These are phyloP conservation scores for Pangasius macronema DNA, from an alignment of 2,797 vertebrate species.

Conservation along the genomic window DNA sequence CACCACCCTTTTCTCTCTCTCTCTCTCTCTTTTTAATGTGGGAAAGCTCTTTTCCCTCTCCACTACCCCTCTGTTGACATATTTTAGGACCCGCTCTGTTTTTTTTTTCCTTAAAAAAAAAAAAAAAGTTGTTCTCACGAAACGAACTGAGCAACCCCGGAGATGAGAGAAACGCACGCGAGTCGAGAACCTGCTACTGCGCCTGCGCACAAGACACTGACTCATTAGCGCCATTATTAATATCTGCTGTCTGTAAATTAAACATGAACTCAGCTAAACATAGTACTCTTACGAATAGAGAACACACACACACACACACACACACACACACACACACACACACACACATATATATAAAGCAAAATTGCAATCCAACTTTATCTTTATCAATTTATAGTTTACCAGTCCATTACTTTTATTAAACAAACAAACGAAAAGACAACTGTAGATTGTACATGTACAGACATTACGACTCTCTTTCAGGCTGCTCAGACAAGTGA, in stretches of 20 bases:
- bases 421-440: not conserved
- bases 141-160: conserved; percentile 15
- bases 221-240: not conserved
- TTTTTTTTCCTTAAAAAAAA: not conserved
- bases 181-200: not conserved
- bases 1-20: not conserved
- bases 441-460: not conserved
- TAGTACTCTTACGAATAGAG: not conserved
- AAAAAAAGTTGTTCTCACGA: conserved; percentile 13
- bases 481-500: not conserved
- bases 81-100: conserved; percentile 26
- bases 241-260: not conserved
- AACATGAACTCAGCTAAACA: not conserved
- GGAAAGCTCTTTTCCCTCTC: conserved; percentile 1
- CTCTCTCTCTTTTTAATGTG: conserved; percentile 15
- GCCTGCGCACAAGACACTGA: not conserved
- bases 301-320: no score
- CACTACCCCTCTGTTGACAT: conserved; percentile 36
- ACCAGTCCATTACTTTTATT: not conserved
- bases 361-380: not conserved
- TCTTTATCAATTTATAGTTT: no score
- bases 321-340: no score
- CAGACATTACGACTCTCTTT: not conserved
- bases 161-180: conserved; percentile 10
- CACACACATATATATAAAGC: no score